Evolutionary conservation across 2,888 invertebrate species (phyloP).

Genomic region (Trichogramma evanescens): DNA sequence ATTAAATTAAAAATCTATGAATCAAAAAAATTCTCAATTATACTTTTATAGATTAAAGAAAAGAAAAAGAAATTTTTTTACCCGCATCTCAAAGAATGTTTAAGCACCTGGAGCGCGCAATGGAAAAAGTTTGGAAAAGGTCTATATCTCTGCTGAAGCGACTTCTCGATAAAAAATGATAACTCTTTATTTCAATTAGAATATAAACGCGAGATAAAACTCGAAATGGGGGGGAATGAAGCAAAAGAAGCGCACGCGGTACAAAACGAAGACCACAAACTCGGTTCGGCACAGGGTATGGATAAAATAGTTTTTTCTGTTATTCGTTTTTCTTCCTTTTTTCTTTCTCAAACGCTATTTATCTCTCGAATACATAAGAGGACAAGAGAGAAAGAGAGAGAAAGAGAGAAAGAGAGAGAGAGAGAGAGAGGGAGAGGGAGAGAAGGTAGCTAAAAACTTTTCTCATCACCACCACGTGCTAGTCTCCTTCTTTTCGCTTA

Average conservation of each 20-base stretch:
- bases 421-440: too few species aligned
- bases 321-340: not conserved
- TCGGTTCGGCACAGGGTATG: not conserved
- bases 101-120: too few species aligned
- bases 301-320: not conserved
- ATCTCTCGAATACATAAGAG: not conserved
- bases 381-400: too few species aligned
- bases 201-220: conserved; percentile 3
- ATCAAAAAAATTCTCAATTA: too few species aligned
- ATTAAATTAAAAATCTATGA: too few species aligned
- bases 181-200: conserved; percentile 2
- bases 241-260: not conserved
- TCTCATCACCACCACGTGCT: conserved; percentile 14
- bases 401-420: too few species aligned
- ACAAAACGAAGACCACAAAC: not conserved
- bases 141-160: not conserved
- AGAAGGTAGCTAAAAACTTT: conserved; percentile 6
- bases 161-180: not conserved
- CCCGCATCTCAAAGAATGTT: too few species aligned
- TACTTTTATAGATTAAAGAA: too few species aligned
- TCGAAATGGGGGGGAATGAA: not conserved
- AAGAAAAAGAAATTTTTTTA: too few species aligned
- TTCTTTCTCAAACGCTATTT: conserved; percentile 5
- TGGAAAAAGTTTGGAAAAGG: too few species aligned
- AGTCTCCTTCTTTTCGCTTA: conserved; percentile 1